A percentile compares a stretch with the other conserved stretches of the same genome.
Conservation (phyloP, 35 echinoderm and acorn worm species). For the Amphiura filiformis region DNA sequence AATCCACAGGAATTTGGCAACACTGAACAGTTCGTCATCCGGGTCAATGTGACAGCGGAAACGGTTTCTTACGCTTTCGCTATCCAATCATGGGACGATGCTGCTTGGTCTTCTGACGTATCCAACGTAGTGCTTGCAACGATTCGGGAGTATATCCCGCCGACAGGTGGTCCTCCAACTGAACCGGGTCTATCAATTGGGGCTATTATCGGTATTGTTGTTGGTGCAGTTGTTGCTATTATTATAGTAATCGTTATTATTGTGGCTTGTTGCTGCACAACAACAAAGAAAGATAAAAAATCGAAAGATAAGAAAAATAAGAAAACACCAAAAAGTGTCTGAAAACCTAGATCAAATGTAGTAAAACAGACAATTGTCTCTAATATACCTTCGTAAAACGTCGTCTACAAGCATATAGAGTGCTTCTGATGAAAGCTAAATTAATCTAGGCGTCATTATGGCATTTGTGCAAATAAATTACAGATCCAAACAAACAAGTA, state of each 20-base stretch:
- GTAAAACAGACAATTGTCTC: too few species aligned
- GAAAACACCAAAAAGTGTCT: too few species aligned
- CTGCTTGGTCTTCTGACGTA: slow-evolving; percentile 16
- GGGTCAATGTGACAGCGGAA: neutral
- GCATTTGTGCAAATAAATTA: too few species aligned
- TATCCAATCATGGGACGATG: slow-evolving; percentile 38
- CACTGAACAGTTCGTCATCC: slow-evolving; percentile 27
- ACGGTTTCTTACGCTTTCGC: slow-evolving; percentile 45
- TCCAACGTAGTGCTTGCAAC: slow-evolving; percentile 43
- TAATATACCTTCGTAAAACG: too few species aligned
- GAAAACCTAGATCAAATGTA: too few species aligned
- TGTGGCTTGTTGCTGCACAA: too few species aligned
- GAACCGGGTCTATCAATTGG: neutral
- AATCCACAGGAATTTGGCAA: slow-evolving; percentile 40
- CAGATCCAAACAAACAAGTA: too few species aligned
- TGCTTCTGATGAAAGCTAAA: too few species aligned
- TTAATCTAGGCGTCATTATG: too few species aligned
- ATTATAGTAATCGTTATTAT: neutral
- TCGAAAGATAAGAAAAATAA: too few species aligned
- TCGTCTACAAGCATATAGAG: too few species aligned
- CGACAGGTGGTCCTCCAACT: neutral
- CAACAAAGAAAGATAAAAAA: too few species aligned
- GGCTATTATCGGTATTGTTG: neutral
- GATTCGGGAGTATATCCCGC: slow-evolving; percentile 38
- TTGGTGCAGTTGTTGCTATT: neutral